A percentile compares a stretch with the other conserved stretches of the same genome.
Evolutionary conservation across 1,140 invertebrate species (phyloP).

Genomic region (Drosophila santomea): DNA sequence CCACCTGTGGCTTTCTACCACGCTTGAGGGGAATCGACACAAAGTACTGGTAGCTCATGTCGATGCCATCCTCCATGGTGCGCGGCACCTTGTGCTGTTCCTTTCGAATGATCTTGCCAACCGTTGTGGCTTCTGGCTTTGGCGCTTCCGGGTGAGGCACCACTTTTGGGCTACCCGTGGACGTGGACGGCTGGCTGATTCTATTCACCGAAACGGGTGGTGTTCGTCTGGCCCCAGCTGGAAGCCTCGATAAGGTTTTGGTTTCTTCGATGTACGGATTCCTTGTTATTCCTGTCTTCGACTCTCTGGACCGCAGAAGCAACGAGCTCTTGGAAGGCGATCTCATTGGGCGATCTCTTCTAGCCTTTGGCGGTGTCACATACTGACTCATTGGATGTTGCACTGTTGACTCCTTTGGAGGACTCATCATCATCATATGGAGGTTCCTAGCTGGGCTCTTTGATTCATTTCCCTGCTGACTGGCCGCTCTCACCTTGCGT

Average conservation of each 20-base stretch:
- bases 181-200: neutral
- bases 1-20: slow-evolving; percentile 45
- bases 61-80: slow-evolving; percentile 68
- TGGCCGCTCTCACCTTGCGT: neutral
- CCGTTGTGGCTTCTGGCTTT: neutral
- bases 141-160: neutral
- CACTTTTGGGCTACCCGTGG: neutral
- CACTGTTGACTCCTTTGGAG: neutral
- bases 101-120: slow-evolving; percentile 39
- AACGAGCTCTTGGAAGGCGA: neutral
- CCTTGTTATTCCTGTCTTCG: neutral
- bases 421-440: neutral
- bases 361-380: neutral
- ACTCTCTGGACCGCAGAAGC: neutral
- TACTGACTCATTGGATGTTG: neutral
- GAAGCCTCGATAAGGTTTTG: neutral
- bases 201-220: slow-evolving; percentile 9
- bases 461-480: neutral
- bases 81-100: slow-evolving; percentile 59
- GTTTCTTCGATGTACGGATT: neutral
- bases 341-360: neutral
- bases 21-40: slow-evolving; percentile 56
- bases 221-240: neutral
- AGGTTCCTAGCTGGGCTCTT: neutral
- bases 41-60: slow-evolving; percentile 69